Conservation (phyloP, 1,140 invertebrate species). For the Musca domestica region DNA sequence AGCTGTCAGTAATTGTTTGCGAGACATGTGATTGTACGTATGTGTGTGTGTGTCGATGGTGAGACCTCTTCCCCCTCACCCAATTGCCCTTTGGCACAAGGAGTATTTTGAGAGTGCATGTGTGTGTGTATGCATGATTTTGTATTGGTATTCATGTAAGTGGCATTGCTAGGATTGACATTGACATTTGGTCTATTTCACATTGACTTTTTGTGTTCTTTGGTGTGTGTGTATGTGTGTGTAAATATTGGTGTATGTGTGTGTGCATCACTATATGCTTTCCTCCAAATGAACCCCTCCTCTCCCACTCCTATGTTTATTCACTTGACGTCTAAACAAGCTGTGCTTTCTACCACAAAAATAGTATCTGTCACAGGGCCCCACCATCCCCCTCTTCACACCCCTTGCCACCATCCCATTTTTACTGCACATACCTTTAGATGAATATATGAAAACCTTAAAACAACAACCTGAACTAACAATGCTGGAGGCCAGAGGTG, state of each 20-base stretch:
- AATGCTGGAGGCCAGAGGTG: not conserved
- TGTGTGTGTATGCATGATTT: not conserved
- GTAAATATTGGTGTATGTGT: too few species aligned
- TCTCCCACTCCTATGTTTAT: too few species aligned
- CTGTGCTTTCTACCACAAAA: not conserved
- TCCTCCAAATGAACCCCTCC: too few species aligned
- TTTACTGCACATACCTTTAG: not conserved
- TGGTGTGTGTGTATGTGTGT: too few species aligned
- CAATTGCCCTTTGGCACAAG: too few species aligned
- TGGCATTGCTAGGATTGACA: constrained; percentile 19
- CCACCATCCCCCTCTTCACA: not conserved
- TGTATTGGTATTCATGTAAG: constrained; percentile 2
- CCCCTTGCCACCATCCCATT: not conserved
- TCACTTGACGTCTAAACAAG: constrained; percentile 3
- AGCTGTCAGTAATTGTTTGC: too few species aligned
- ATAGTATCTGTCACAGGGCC: not conserved
- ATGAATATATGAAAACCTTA: not conserved
- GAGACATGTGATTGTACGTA: too few species aligned
- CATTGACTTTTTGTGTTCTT: constrained; percentile 18
- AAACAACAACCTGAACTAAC: not conserved
- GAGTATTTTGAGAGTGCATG: not conserved
- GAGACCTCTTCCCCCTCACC: too few species aligned
- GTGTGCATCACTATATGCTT: too few species aligned
- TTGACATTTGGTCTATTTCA: constrained; percentile 22
- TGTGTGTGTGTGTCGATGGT: too few species aligned